A percentile compares a stretch with the other conserved stretches of the same genome.
These are phyloP conservation scores for Myopa testacea DNA, from an alignment of 2,888 invertebrate genomes.

Conservation along the genomic window DNA sequence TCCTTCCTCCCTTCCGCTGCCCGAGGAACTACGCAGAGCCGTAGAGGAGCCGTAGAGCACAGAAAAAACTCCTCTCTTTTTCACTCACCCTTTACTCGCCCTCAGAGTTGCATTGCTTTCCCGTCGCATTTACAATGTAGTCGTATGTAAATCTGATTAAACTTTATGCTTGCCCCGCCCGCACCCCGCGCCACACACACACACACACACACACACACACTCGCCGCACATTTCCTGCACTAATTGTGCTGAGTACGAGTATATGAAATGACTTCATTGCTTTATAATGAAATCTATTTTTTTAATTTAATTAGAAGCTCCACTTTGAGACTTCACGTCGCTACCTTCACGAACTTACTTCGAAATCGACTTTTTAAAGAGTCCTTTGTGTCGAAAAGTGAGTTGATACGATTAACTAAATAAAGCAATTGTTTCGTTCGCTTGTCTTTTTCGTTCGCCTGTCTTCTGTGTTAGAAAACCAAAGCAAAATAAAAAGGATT, in stretches of 20 bases:
- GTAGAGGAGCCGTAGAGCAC: neutral
- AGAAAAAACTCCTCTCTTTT: neutral
- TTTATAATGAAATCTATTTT: neutral
- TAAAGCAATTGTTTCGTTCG: too few relatives aligned
- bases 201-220: neutral
- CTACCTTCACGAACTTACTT: too few relatives aligned
- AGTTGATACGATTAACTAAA: too few relatives aligned
- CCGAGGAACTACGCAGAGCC: too few relatives aligned
- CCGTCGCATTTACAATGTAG: neutral
- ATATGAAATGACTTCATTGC: neutral
- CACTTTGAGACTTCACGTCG: neutral
- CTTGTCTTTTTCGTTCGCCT: too few relatives aligned
- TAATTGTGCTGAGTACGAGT: neutral
- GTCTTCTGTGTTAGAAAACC: too few relatives aligned
- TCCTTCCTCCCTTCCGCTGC: too few relatives aligned
- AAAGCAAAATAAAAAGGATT: too few relatives aligned
- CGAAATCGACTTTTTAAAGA: too few relatives aligned
- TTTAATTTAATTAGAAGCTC: neutral
- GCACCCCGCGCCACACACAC: too few relatives aligned
- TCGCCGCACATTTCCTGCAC: neutral
- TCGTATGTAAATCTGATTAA: neutral
- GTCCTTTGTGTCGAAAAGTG: too few relatives aligned
- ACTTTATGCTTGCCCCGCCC: neutral
- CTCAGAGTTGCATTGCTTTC: neutral
- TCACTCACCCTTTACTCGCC: neutral